phyloP scores from a whole-genome alignment of 1,140 invertebrate genomes.

The Ooceraea biroi region DNA sequence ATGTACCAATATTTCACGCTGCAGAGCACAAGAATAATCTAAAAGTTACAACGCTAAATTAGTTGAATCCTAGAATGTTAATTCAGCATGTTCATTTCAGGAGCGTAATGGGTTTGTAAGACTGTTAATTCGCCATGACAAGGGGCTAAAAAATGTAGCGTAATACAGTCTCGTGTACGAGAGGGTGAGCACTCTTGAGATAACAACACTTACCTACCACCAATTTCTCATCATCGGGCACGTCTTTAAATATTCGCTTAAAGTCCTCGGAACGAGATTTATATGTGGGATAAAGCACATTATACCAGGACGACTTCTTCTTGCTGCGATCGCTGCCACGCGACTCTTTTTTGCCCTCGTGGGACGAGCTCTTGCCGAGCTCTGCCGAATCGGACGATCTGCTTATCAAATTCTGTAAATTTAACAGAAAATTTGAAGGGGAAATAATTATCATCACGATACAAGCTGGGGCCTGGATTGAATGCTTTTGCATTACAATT shows the following conservation, averaged over 20 bases:
- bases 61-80: slow-evolving; percentile 10
- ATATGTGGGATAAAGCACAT: slow-evolving; percentile 96
- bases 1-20: slow-evolving; percentile 97
- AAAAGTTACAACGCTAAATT: slow-evolving; percentile 51
- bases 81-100: not conserved
- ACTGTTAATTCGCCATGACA: not conserved
- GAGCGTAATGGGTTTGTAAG: slow-evolving; percentile 19
- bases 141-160: slow-evolving; percentile 20
- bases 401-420: slow-evolving; percentile 75
- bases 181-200: not conserved
- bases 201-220: slow-evolving; percentile 93
- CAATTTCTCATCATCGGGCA: slow-evolving; percentile 95
- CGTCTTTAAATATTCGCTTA: slow-evolving; percentile 96
- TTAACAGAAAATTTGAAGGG: not conserved
- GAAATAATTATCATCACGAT: too few species aligned
- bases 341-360: slow-evolving; percentile 80
- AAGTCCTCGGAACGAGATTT: slow-evolving; percentile 97
- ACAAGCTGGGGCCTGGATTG: not conserved
- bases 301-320: slow-evolving; percentile 94
- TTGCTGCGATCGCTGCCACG: slow-evolving; percentile 87
- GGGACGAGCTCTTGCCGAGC: slow-evolving; percentile 75
- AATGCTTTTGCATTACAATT: not conserved
- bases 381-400: slow-evolving; percentile 80
- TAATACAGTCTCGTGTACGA: not conserved
- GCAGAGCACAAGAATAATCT: slow-evolving; percentile 99